A percentile compares a stretch with the other conserved stretches of the same genome.
phyloP scores from a whole-genome alignment of 2,113 vertebrate species.

The Rhizomys pruinosus region DNA sequence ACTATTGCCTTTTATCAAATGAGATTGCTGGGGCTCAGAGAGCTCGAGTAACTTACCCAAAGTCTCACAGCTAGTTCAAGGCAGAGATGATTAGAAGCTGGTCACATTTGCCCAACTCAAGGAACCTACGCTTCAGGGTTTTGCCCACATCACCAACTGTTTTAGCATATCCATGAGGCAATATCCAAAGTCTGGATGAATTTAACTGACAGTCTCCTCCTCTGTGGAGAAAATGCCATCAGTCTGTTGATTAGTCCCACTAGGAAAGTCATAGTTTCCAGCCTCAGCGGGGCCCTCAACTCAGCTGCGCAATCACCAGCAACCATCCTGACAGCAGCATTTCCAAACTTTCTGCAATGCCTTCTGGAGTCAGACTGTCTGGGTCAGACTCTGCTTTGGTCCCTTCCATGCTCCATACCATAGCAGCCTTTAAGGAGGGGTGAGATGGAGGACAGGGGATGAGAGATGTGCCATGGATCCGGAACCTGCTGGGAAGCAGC shows the following conservation, averaged over 20 bases:
- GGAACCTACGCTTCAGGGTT: constrained; percentile 27
- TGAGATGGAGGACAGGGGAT: constrained; percentile 47
- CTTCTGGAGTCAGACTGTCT: constrained; percentile 65
- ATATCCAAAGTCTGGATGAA: constrained; percentile 65
- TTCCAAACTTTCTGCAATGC: constrained; percentile 68
- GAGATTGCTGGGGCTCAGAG: constrained; percentile 52
- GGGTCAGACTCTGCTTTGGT: constrained; percentile 46
- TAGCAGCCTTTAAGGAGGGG: constrained; percentile 57
- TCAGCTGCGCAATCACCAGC: constrained; percentile 64
- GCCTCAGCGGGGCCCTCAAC: constrained; percentile 49
- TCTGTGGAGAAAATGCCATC: constrained; percentile 67
- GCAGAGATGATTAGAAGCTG: constrained; percentile 23
- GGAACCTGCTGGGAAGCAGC: background rate
- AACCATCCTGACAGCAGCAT: constrained; percentile 54
- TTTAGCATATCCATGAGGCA: constrained; percentile 53
- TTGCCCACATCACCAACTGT: constrained; percentile 35
- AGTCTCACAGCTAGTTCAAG: constrained; percentile 32
- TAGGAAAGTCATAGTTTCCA: constrained; percentile 70
- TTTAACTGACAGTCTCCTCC: constrained; percentile 68
- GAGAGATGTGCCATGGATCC: background rate
- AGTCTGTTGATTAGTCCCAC: constrained; percentile 70
- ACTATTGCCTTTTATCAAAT: constrained; percentile 5
- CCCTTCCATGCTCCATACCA: constrained; percentile 34
- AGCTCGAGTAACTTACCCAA: constrained; percentile 40
- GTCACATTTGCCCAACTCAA: constrained; percentile 21